Evolutionary conservation across 2,888 invertebrate species (phyloP).

Genomic region (Drosophila kuntzei): DNA sequence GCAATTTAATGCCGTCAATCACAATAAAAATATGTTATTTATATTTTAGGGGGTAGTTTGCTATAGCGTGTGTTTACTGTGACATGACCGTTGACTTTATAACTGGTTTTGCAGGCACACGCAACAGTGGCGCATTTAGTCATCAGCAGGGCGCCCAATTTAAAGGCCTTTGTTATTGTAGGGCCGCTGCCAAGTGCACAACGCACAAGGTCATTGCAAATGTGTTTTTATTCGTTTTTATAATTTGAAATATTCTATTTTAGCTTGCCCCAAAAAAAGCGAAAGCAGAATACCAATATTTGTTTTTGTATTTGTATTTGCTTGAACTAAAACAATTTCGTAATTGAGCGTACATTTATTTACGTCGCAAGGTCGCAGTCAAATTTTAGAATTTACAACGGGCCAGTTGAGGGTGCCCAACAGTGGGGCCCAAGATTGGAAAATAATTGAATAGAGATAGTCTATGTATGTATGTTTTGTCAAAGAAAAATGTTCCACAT

Average conservation of each 20-base stretch:
- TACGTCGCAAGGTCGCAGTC: constrained; percentile 61
- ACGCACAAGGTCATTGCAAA: constrained; percentile 62
- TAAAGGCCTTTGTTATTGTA: constrained; percentile 20
- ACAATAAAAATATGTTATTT: constrained; percentile 40
- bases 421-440: constrained; percentile 7
- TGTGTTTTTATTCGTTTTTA: constrained; percentile 44
- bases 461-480: too few relatives aligned
- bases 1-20: constrained; percentile 44
- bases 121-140: constrained; percentile 47
- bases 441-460: too few relatives aligned
- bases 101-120: constrained; percentile 60
- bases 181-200: constrained; percentile 49
- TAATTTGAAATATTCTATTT: constrained; percentile 50
- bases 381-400: constrained; percentile 37
- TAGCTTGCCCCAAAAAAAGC: constrained; percentile 37
- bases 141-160: constrained; percentile 44
- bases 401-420: constrained; percentile 28
- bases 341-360: constrained; percentile 62
- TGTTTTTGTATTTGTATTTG: constrained; percentile 36
- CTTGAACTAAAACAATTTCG: constrained; percentile 54
- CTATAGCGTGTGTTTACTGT: constrained; percentile 50
- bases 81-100: constrained; percentile 68
- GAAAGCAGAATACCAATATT: constrained; percentile 44
- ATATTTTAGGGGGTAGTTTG: constrained; percentile 2
- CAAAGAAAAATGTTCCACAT: neutral